A percentile compares a stretch with the other conserved stretches of the same genome.
Conservation (phyloP, 2,888 invertebrate genomes). For the Acanthosepion pharaonis region DNA sequence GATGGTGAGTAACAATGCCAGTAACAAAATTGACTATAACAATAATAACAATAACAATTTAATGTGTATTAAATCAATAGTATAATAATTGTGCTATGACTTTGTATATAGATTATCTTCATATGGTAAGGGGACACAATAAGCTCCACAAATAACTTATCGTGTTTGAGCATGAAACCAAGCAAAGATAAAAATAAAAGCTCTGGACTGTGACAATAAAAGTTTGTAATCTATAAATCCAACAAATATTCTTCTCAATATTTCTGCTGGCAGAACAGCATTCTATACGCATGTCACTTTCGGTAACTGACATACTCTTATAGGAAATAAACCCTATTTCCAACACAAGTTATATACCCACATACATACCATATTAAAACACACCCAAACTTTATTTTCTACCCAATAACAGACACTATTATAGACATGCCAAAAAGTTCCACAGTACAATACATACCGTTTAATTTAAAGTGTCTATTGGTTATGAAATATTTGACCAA, state of each 20-base stretch:
- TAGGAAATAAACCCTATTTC: background rate
- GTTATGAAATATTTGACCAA: too few species aligned
- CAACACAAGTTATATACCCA: background rate
- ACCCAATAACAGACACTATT: too few species aligned
- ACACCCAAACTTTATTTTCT: too few species aligned
- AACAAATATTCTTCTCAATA: background rate
- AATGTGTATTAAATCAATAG: background rate
- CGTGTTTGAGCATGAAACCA: slow-evolving; percentile 21
- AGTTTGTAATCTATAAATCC: background rate
- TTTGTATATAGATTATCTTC: background rate
- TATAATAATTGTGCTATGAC: background rate
- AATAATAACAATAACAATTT: background rate
- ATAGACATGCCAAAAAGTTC: too few species aligned
- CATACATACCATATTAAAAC: too few species aligned
- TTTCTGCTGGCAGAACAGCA: background rate
- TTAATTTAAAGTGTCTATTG: too few species aligned
- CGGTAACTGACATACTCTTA: background rate
- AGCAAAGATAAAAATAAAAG: background rate
- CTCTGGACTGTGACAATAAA: background rate
- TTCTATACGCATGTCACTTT: background rate
- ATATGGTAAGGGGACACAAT: background rate
- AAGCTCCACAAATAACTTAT: background rate
- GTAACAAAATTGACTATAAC: background rate
- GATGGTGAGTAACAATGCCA: background rate
- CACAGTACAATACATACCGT: too few species aligned